A percentile compares a stretch with the other conserved stretches of the same genome.
Evolutionary conservation across 2,797 vertebrate genomes (phyloP).

Genomic region (Benthosema pterotum): DNA sequence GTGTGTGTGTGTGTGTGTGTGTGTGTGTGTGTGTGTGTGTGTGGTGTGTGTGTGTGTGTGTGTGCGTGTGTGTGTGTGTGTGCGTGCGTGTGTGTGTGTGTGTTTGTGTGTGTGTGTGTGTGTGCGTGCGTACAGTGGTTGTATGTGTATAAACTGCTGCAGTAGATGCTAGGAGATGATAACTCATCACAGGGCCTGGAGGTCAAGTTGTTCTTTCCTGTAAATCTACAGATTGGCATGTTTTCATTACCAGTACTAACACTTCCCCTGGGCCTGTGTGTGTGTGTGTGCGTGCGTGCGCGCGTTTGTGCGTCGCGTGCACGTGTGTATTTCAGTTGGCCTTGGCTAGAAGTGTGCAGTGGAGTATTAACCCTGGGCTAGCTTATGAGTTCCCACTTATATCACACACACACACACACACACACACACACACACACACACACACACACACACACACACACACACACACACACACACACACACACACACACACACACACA

Average conservation of each 20-base stretch:
- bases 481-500: slow-evolving; percentile 22
- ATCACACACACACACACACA: slow-evolving; percentile 39
- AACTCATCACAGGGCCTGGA: slow-evolving; percentile 60
- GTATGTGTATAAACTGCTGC: slow-evolving; percentile 16
- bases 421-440: neutral
- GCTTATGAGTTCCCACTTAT: slow-evolving; percentile 59
- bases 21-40: too few relatives aligned
- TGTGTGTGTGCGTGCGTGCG: slow-evolving; percentile 4
- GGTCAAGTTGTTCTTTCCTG: slow-evolving; percentile 74
- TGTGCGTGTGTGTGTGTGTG: too few relatives aligned
- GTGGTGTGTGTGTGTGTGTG: too few relatives aligned
- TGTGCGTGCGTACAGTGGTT: neutral
- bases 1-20: too few relatives aligned
- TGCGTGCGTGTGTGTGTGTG: too few relatives aligned
- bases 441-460: slow-evolving; percentile 1
- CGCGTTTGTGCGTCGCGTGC: slow-evolving; percentile 8
- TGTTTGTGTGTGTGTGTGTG: too few relatives aligned
- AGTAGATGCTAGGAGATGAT: slow-evolving; percentile 56
- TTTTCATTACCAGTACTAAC: slow-evolving; percentile 74
- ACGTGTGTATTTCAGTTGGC: slow-evolving; percentile 30
- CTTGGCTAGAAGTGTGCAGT: slow-evolving; percentile 60
- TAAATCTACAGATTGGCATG: slow-evolving; percentile 78
- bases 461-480: slow-evolving; percentile 22
- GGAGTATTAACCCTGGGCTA: slow-evolving; percentile 61
- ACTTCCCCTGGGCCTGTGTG: slow-evolving; percentile 44